Evolutionary conservation across 2,113 vertebrate species (phyloP), one percentile per base, ranked within the genome.

Genomic region (Lontra canadensis): DNA sequence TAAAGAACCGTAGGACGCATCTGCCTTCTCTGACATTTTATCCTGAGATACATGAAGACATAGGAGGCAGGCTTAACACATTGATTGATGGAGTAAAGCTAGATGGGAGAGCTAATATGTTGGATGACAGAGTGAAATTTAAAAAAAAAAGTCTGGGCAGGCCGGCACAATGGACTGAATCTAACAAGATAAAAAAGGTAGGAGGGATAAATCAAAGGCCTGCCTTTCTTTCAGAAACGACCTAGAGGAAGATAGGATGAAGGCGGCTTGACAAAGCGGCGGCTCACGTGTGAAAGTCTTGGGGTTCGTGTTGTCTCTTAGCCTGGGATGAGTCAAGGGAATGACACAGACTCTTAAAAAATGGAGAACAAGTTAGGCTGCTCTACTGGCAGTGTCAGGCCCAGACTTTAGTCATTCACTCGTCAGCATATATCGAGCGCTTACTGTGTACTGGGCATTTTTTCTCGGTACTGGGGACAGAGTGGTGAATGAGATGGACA

Each of bases 161-260:
- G 74, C 79, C 87, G 73, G 94, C 90, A 96, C 92, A 96, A 96
- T 95, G 96, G 92, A 83, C 95, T 79, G 94, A 96, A 96, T 82
- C 94, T 97, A 97, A 97, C 84, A 83, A 96, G 96, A 97, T 93
- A 78, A 97, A 80, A 97, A 80, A 96, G 59, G 81, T 85, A 73
- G 81, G 81, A 74, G 83, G 52, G 90, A 94, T 85, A 92, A 79
- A 97, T 95, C 94, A 78, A 96, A 95, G 74, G 78, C 92, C 49
- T 96, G 59, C 63, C 78, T 97, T 90, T 61, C 21, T 76, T 90
- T 94, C 8, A 49, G 82, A 97, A 92, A 88, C 3, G 3, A 91
- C 65, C 29, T 10, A n/a, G 74, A 36, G 29, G n/a, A 93, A 79
- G 78, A 57, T 17, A 44, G 63, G 61, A 47, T 55, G 65, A 90